Base-by-base conservation (phyloP, 2,113 vertebrate genomes). In the Patagioenas fasciata region DNA sequence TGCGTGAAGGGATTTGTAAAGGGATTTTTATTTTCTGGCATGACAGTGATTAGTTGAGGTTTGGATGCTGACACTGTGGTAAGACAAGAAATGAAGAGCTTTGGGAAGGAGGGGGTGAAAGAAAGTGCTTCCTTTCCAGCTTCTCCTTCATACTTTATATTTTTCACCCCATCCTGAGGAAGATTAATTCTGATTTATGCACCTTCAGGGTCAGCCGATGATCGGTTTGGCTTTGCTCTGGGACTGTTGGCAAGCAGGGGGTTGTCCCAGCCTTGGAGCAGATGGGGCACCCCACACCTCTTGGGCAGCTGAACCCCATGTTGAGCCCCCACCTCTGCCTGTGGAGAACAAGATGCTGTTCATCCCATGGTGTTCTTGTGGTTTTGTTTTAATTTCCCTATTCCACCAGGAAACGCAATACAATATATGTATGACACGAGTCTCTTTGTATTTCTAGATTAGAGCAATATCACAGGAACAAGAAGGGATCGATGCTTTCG, bases 351-450 rank as follows among this genome's bases (percentile, higher is more conserved):
- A 65, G 42, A 25, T 2, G 14, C n/a, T 40, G 40, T 48, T 73
- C 58, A 53, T 73, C 61, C 82, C 26, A 36, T 23, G 2, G 61
- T 65, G 50, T 26, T 73, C 62, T 36, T 1, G 1, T 62, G 71
- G 23, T 6, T 73, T 78, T 58, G 53, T 78, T 86, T 87, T 90
- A 92, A 82, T 87, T 90, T 83, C 54, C 56, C n/a, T 73, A 48
- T 65, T 86, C 81, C 44, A 5, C n/a, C 0, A n/a, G 77, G 78
- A 80, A 48, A 19, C 0, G 5, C 1, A 1, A 16, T 42, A 48
- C 77, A 65, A 78, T 47, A 19, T 36, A 23, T 64, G 85, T 77
- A 51, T 29, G 48, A 78, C 65, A 44, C 1, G 79, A 87, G 34
- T 13, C 11, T 3, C 44, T 73, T 23, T n/a, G 36, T 21, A 15